Percentiles rank a stretch among this genome's conserved stretches.
Conservation (phyloP, 2,113 vertebrate genomes). For the Xiphorhynchus elegans region DNA sequence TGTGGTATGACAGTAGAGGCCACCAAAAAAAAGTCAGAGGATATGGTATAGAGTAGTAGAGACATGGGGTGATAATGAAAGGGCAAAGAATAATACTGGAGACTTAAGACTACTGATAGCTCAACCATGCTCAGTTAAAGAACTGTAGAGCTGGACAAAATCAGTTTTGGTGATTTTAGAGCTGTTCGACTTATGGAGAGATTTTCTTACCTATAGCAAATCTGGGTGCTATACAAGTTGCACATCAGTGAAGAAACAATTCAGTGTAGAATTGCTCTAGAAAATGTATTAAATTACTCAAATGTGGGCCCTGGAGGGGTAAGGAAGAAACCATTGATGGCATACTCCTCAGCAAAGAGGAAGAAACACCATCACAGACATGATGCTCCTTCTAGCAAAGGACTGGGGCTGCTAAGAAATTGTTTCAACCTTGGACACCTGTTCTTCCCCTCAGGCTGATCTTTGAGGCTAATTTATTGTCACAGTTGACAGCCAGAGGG, state of each 20-base stretch:
- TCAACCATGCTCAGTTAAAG: background rate
- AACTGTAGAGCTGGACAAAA: background rate
- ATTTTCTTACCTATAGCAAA: background rate
- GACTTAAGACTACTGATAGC: background rate
- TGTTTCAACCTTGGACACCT: background rate
- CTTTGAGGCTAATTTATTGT: background rate
- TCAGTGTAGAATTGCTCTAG: background rate
- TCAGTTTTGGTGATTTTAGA: background rate
- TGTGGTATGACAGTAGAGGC: background rate
- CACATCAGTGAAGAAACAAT: background rate
- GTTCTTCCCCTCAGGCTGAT: background rate
- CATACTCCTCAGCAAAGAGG: background rate
- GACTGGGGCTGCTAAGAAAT: background rate
- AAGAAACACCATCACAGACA: background rate
- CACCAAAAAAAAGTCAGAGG: background rate
- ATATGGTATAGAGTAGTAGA: background rate
- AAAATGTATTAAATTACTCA: background rate
- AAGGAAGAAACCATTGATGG: background rate
- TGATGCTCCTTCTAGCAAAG: background rate
- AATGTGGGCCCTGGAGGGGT: background rate
- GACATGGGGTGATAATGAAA: background rate
- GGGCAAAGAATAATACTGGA: background rate
- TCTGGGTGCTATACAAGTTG: background rate
- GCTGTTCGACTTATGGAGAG: fast-evolving
- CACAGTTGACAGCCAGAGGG: background rate